phyloP scores from a whole-genome alignment of 2,113 vertebrate species.

The Speoplatyrhinus poulsoni region DNA sequence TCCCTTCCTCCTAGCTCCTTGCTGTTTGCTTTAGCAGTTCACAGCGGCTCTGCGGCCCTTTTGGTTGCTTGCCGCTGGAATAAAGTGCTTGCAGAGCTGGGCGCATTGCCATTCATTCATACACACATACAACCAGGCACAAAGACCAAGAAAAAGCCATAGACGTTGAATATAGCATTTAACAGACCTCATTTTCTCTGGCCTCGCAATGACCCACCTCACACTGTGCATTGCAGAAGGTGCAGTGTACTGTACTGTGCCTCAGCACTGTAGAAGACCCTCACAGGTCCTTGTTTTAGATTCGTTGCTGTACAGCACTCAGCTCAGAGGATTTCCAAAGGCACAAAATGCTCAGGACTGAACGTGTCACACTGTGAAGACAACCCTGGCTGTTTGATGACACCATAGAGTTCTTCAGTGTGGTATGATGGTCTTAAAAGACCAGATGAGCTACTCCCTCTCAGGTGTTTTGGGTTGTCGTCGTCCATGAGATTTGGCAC shows the following conservation, averaged over 20 bases:
- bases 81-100: slow-evolving; percentile 29
- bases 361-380: slow-evolving; percentile 45
- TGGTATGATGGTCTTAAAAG: slow-evolving; percentile 32
- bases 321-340: slow-evolving; percentile 1
- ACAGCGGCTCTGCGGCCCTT: slow-evolving; percentile 38
- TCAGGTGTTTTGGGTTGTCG: not conserved
- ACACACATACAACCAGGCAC: not conserved
- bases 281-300: no score
- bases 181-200: slow-evolving; percentile 1
- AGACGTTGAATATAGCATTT: slow-evolving; percentile 27
- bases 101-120: slow-evolving; percentile 46
- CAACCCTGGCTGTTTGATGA: slow-evolving; percentile 39
- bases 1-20: slow-evolving; percentile 10
- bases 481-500: slow-evolving; percentile 4
- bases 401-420: no score
- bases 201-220: slow-evolving; percentile 23
- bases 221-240: slow-evolving; percentile 8
- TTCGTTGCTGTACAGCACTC: not conserved
- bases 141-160: slow-evolving; percentile 15
- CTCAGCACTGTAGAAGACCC: no score
- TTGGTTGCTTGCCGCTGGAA: slow-evolving; percentile 42
- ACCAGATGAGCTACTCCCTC: slow-evolving; percentile 26
- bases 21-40: slow-evolving; percentile 59
- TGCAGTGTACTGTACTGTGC: not conserved
- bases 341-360: slow-evolving; percentile 7